phyloP scores from a whole-genome alignment of 1,140 invertebrate species.

The Hylaeus volcanicus region DNA sequence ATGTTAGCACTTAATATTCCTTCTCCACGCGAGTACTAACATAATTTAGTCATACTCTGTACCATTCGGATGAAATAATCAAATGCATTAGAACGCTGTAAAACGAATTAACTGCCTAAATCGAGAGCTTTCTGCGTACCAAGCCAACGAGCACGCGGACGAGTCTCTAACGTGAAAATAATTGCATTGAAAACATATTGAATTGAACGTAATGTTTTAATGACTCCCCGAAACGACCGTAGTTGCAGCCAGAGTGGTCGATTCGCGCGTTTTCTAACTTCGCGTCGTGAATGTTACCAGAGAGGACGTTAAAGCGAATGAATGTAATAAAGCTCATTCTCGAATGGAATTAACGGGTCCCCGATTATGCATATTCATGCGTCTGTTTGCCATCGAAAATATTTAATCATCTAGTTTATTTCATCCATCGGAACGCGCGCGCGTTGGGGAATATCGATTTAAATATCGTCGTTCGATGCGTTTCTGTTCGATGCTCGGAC shows the following conservation, averaged over 20 bases:
- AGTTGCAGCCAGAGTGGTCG: no score
- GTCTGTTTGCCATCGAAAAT: not conserved
- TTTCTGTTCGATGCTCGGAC: not conserved
- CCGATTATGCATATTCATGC: not conserved
- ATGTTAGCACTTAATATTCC: no score
- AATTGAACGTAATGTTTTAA: not conserved
- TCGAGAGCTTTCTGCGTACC: no score
- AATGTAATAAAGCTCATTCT: not conserved
- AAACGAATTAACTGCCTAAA: no score
- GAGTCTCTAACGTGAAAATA: not conserved
- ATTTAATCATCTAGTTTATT: conserved; percentile 19
- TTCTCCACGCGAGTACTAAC: no score
- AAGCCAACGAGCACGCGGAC: not conserved
- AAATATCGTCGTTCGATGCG: not conserved
- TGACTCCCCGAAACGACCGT: not conserved
- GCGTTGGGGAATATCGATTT: not conserved
- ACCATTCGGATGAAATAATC: no score
- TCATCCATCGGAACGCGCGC: not conserved
- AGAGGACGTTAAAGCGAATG: not conserved
- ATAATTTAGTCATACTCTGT: no score
- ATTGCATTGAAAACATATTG: conserved; percentile 6
- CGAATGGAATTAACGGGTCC: not conserved
- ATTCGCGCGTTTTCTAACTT: not conserved
- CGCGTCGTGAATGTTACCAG: not conserved
- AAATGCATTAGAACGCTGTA: no score